These are phyloP conservation scores for Cyanoliseus patagonus DNA, from an alignment of 2,113 vertebrate species.

Conservation along the genomic window DNA sequence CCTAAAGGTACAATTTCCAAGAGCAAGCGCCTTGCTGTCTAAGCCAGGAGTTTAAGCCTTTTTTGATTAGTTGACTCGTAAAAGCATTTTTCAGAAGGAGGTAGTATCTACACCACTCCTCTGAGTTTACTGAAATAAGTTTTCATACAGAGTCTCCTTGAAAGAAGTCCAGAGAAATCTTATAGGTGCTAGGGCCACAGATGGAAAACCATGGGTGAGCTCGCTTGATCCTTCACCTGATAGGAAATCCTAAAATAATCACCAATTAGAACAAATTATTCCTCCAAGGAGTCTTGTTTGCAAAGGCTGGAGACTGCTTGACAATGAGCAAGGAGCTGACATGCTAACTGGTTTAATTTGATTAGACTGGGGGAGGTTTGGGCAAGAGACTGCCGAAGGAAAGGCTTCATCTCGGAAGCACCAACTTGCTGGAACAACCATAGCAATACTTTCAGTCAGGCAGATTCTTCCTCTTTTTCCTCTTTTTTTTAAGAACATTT, in stretches of 20 bases:
- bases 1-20: conserved; percentile 50
- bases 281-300: background rate
- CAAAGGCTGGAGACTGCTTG: background rate
- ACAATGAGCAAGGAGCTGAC: background rate
- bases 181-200: background rate
- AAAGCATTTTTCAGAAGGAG: conserved; percentile 25
- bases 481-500: background rate
- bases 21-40: conserved; percentile 36
- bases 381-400: background rate
- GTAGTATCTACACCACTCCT: background rate
- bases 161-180: background rate
- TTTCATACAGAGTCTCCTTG: background rate
- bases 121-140: background rate
- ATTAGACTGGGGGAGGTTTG: background rate
- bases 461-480: background rate
- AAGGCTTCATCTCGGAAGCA: background rate
- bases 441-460: background rate
- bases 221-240: background rate
- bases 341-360: background rate
- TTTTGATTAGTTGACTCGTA: conserved; percentile 17
- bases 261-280: background rate
- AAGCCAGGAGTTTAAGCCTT: conserved; percentile 22
- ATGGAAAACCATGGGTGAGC: background rate
- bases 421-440: accelerated
- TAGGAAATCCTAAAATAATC: background rate